Percentiles rank a stretch among this genome's conserved stretches.
These are phyloP conservation scores for Coracias cyanogaster DNA, from an alignment of 2,797 vertebrate genomes.

Conservation along the genomic window DNA sequence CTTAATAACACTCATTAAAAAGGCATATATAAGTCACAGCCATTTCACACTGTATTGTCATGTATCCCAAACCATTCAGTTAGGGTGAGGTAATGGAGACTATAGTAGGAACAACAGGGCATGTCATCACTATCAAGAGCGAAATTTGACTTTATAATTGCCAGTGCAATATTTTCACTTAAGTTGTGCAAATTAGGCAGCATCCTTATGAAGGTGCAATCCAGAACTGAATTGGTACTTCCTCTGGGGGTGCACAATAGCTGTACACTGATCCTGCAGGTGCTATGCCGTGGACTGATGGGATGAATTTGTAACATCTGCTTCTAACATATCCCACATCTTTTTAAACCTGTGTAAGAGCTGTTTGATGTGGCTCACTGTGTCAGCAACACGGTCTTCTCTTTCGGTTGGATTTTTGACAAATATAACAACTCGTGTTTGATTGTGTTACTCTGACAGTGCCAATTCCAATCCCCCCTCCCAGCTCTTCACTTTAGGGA, in stretches of 20 bases:
- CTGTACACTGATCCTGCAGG: not conserved
- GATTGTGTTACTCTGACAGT: not conserved
- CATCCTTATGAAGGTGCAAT: fast-evolving
- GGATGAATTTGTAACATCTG: not conserved
- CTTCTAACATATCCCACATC: not conserved
- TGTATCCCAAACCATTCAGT: not conserved
- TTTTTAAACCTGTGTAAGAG: not conserved
- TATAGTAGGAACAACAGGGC: not conserved
- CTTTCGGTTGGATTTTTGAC: not conserved
- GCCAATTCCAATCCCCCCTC: not conserved
- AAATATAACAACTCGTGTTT: not conserved
- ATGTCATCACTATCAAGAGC: fast-evolving
- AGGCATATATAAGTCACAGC: not conserved
- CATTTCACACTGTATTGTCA: not conserved
- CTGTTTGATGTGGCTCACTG: not conserved
- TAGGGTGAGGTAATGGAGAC: not conserved
- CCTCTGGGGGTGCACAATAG: fast-evolving
- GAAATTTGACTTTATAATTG: not conserved
- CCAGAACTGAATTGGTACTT: not conserved
- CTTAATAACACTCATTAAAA: not conserved
- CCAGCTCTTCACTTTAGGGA: not conserved
- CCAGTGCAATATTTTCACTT: not conserved
- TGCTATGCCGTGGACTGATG: fast-evolving
- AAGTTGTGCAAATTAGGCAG: not conserved
- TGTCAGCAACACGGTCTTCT: not conserved